Conservation (phyloP, 2,888 invertebrate genomes). For the Bruchidius siliquastri region DNA sequence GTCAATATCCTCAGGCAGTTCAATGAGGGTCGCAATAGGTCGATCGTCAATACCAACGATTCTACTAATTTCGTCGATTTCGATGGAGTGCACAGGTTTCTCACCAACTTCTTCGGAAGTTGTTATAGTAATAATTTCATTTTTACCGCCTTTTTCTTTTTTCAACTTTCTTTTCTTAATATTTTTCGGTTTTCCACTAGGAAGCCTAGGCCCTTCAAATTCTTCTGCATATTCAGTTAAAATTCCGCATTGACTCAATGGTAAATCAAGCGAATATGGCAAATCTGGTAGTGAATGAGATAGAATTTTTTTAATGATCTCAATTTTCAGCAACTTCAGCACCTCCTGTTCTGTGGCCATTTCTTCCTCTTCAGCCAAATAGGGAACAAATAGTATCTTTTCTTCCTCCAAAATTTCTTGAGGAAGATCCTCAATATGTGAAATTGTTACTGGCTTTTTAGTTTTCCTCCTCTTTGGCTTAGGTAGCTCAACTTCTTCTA, state of each 20-base stretch:
- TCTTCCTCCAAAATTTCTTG: slow-evolving; percentile 28
- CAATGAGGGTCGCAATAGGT: slow-evolving; percentile 30
- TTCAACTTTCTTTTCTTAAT: slow-evolving; percentile 34
- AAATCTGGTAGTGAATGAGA: slow-evolving; percentile 32
- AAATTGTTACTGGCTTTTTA: neutral
- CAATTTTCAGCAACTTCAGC: slow-evolving; percentile 36
- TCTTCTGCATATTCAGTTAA: slow-evolving; percentile 37
- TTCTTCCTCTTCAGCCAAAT: slow-evolving; percentile 36
- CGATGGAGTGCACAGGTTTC: slow-evolving; percentile 29
- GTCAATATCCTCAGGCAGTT: slow-evolving; percentile 42
- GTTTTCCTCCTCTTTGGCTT: slow-evolving; percentile 39
- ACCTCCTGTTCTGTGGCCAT: slow-evolving; percentile 30
- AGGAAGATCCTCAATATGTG: slow-evolving; percentile 24
- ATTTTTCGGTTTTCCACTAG: slow-evolving; percentile 32
- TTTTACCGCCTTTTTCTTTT: slow-evolving; percentile 35
- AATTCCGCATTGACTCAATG: slow-evolving; percentile 21
- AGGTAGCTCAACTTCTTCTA: slow-evolving; percentile 38
- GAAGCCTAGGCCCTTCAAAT: slow-evolving; percentile 34
- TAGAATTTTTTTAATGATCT: slow-evolving; percentile 37
- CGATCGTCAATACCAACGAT: slow-evolving; percentile 35
- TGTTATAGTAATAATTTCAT: slow-evolving; percentile 48
- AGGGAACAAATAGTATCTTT: slow-evolving; percentile 38
- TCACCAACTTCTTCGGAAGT: slow-evolving; percentile 40
- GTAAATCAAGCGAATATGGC: slow-evolving; percentile 30
- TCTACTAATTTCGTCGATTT: slow-evolving; percentile 17